Percentiles rank a stretch among this genome's conserved stretches.
Conservation (phyloP, 2,113 vertebrate genomes). For the Pontoporia blainvillei region DNA sequence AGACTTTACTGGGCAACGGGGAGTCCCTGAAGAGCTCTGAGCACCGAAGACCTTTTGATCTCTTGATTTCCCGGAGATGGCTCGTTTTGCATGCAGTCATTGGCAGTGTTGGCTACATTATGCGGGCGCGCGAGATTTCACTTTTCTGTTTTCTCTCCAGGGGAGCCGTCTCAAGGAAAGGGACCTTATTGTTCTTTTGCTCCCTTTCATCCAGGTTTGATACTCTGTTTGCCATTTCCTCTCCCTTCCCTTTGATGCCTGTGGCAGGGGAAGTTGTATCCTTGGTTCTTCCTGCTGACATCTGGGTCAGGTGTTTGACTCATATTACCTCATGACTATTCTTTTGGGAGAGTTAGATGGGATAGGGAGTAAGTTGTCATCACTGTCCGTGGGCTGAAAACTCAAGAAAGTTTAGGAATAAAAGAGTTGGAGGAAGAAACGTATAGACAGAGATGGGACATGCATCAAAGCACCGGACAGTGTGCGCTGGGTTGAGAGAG, state of each 20-base stretch:
- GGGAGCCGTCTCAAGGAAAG: neutral
- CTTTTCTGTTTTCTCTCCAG: neutral
- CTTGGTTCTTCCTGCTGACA: neutral
- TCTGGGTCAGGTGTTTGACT: conserved; percentile 55
- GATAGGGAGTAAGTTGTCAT: conserved; percentile 7
- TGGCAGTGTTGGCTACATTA: neutral
- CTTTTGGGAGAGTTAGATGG: conserved; percentile 51
- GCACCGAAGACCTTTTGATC: neutral
- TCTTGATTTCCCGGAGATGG: neutral
- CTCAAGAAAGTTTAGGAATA: neutral
- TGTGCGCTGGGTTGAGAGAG: neutral
- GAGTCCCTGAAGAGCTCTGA: neutral
- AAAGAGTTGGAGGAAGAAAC: neutral
- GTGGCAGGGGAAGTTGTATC: neutral
- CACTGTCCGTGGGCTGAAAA: neutral
- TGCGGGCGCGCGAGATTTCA: neutral
- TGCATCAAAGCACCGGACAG: neutral
- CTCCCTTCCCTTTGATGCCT: neutral
- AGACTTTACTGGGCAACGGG: neutral
- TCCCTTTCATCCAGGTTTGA: neutral
- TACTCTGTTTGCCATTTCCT: neutral
- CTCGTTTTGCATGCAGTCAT: neutral
- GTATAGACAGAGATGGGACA: neutral
- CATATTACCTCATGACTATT: conserved; percentile 55
- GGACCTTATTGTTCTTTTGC: neutral